Evolutionary conservation across 2,113 vertebrate species (phyloP).

Genomic region (Meleagris gallopavo): DNA sequence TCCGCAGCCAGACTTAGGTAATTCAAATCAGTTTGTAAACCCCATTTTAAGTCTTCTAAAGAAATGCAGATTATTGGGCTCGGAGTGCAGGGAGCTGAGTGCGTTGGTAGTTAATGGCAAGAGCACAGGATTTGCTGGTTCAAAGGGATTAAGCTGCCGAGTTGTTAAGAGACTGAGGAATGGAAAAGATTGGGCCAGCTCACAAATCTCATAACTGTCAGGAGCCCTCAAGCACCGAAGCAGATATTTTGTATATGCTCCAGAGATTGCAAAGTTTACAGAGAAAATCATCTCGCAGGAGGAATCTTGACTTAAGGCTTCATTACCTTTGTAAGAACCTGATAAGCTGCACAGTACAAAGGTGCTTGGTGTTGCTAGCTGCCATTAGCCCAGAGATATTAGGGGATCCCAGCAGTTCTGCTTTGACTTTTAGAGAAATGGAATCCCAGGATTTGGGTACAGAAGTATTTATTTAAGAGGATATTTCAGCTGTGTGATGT

Average conservation of each 20-base stretch:
- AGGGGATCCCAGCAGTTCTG: neutral
- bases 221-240: neutral
- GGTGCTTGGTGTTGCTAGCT: rapidly evolving
- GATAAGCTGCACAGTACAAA: neutral
- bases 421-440: neutral
- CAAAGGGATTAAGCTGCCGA: neutral
- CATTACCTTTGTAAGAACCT: neutral
- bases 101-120: neutral
- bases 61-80: neutral
- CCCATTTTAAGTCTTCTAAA: neutral
- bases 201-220: neutral
- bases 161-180: neutral
- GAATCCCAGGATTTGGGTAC: neutral
- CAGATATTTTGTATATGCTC: neutral
- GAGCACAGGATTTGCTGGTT: neutral
- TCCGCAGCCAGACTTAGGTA: slow-evolving; percentile 4
- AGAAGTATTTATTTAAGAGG: neutral
- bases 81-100: neutral
- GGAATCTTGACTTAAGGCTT: neutral
- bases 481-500: neutral
- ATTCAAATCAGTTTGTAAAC: slow-evolving; percentile 19
- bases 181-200: neutral
- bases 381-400: neutral
- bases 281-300: neutral
- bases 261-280: neutral